Base-by-base conservation (phyloP, 2,797 vertebrate species). In the Vultur gryphus region DNA sequence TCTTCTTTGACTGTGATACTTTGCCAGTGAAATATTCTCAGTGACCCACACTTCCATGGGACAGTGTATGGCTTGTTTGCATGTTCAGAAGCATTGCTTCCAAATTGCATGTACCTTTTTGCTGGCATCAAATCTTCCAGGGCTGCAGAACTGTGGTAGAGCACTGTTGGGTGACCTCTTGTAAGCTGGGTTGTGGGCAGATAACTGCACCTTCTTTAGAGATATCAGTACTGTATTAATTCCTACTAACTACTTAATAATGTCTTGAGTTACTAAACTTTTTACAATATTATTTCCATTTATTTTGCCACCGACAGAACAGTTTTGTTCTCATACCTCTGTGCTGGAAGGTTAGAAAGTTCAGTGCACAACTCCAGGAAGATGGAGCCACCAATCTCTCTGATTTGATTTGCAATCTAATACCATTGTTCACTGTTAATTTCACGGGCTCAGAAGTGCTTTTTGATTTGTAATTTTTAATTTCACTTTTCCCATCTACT, bases 51-150 rank as follows among this genome's bases (percentile, higher is more conserved):
- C 20, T n/a, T 48, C 35, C 1, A 1, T 29, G 48, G 43, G 43
- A 21, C 17, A 26, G 28, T 2, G 1, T 19, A 7, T 20, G 55
- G 19, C 29, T 62, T 18, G 5, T 51, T 48, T 33, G 48, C 13
- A 0, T 19, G n/a, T 24, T 70, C 28, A 11, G 70, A 62, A 44
- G 49, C 28, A 6, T 58, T 46, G 44, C 37, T 70, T 46, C 35
- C 48, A 51, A 21, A 44, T 9, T 13, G 10, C 4, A 1, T 4
- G 6, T 20, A 18, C n/a, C 29, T 31, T 51, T 51, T 1, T 3
- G 19, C 48, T 75, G 62, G 16, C 13, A 6, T 31, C 0, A 0
- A 3, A 4, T 41, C 51, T 46, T 65, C 29, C 29, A 33, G 65
- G n/a, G 28, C 69, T 61, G 41, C 26, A 49, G 41, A 5, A 0